These are phyloP conservation scores for Parnassius glacialis DNA, from an alignment of 2,888 invertebrate genomes.

Conservation along the genomic window DNA sequence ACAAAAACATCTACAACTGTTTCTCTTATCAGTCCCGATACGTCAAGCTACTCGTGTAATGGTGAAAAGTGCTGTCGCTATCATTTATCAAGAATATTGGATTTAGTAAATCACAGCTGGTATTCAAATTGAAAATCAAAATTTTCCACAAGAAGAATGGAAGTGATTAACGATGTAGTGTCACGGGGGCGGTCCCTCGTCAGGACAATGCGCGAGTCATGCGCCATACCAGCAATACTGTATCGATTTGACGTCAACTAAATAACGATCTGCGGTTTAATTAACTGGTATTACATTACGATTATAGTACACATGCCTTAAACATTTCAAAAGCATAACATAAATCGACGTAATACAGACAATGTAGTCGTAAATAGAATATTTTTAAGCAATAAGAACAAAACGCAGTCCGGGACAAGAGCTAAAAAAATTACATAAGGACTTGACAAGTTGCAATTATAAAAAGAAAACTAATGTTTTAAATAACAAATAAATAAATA, in stretches of 20 bases:
- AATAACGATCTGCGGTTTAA: constrained; percentile 65
- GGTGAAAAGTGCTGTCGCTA: constrained; percentile 12
- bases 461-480: too few relatives aligned
- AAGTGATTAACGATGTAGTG: constrained; percentile 75
- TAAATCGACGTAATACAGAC: too few relatives aligned
- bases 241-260: constrained; percentile 63
- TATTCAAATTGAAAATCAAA: constrained; percentile 75
- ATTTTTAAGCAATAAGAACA: too few relatives aligned
- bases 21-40: constrained; percentile 37
- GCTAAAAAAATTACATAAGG: too few relatives aligned
- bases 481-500: too few relatives aligned
- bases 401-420: too few relatives aligned
- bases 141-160: constrained; percentile 62
- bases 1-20: constrained; percentile 43
- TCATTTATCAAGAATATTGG: constrained; percentile 66
- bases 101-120: constrained; percentile 61
- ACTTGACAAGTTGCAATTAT: too few relatives aligned
- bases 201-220: constrained; percentile 70
- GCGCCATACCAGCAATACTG: constrained; percentile 74
- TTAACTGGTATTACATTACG: constrained; percentile 59
- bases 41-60: constrained; percentile 31
- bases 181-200: constrained; percentile 64
- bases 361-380: too few relatives aligned
- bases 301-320: constrained; percentile 26
- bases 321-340: too few relatives aligned